A percentile compares a stretch with the other conserved stretches of the same genome.
Conservation (phyloP, 2,797 vertebrate genomes). For the Pogoniulus pusillus region DNA sequence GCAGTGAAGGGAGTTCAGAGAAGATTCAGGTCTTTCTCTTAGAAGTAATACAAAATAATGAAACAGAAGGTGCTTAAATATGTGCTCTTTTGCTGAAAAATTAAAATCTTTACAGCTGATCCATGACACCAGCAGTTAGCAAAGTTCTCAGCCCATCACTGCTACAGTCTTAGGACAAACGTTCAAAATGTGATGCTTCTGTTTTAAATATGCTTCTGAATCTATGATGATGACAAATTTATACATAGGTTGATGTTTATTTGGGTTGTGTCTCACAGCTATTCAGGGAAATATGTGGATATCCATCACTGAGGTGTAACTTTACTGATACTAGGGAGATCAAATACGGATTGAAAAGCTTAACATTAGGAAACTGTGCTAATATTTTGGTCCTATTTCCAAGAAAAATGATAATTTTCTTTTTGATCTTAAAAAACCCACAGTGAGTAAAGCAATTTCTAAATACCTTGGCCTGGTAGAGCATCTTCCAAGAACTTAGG, state of each 20-base stretch:
- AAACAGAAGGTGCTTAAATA: not conserved
- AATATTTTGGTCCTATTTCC: not conserved
- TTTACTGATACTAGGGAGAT: not conserved
- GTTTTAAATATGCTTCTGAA: not conserved
- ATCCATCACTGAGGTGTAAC: not conserved
- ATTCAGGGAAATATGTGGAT: not conserved
- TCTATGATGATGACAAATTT: not conserved
- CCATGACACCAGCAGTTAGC: not conserved
- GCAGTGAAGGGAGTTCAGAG: not conserved
- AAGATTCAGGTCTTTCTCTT: not conserved
- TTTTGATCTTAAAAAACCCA: not conserved
- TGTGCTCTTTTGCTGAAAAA: not conserved
- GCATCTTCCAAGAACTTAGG: not conserved
- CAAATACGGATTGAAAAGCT: not conserved
- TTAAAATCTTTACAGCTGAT: not conserved
- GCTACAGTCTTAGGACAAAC: not conserved
- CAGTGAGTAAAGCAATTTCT: not conserved
- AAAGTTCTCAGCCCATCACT: not conserved
- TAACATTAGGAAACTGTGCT: not conserved
- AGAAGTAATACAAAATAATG: not conserved
- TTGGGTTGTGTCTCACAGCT: not conserved
- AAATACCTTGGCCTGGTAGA: not conserved
- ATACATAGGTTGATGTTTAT: not conserved
- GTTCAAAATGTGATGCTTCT: not conserved
- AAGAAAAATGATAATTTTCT: not conserved